These are phyloP conservation scores for Idris sp. DNA, from an alignment of 1,140 invertebrate genomes.

Conservation along the genomic window DNA sequence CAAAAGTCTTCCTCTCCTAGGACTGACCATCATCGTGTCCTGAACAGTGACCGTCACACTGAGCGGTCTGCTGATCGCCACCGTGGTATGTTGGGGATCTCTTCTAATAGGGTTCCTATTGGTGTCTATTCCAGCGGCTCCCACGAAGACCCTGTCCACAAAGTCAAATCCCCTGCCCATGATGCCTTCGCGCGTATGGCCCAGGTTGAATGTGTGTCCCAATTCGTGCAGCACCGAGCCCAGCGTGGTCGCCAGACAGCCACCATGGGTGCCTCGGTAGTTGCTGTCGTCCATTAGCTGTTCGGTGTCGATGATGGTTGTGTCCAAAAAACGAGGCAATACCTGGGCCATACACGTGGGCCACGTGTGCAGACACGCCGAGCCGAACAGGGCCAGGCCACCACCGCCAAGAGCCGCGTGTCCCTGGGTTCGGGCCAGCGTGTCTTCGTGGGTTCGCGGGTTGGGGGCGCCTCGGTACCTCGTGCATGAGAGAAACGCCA, in stretches of 20 bases:
- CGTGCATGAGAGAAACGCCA: conserved; percentile 93
- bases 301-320: conserved; percentile 82
- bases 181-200: conserved; percentile 92
- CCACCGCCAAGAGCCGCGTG: conserved; percentile 93
- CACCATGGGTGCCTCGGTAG: conserved; percentile 89
- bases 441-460: conserved; percentile 83
- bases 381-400: conserved; percentile 93
- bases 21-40: conserved; percentile 56
- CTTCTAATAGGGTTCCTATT: conserved; percentile 72
- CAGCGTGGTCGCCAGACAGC: conserved; percentile 93
- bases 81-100: conserved; percentile 75
- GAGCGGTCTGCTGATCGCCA: conserved; percentile 72
- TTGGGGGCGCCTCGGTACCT: conserved; percentile 83
- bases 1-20: conserved; percentile 68
- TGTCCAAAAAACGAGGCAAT: conserved; percentile 80
- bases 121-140: conserved; percentile 70
- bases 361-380: conserved; percentile 94
- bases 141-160: conserved; percentile 86
- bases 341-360: conserved; percentile 84
- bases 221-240: conserved; percentile 97
- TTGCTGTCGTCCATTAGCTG: conserved; percentile 93
- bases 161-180: conserved; percentile 97
- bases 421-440: conserved; percentile 86
- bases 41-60: conserved; percentile 75
- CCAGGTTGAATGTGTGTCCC: conserved; percentile 96